Evolutionary conservation across 1,140 invertebrate species (phyloP), one percentile per base, ranked within the genome.

Genomic region (Lepidotrigona ventralis): DNA sequence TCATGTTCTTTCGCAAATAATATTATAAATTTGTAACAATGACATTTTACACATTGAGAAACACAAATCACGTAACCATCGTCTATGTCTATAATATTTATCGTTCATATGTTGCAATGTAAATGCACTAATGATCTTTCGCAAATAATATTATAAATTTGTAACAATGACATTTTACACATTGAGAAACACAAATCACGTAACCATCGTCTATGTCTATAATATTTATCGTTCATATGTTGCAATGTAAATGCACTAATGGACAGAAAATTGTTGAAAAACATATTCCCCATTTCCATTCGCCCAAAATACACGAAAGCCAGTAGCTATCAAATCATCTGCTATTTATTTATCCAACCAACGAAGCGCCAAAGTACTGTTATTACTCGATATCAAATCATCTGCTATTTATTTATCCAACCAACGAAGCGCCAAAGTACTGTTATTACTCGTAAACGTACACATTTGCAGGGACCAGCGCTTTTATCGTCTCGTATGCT

Each of bases 341-440:
- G 51, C 26, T 54, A 56, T 73, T 74, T 58, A 56, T 56, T 56
- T 74, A 74, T 33, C 19, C 53, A 17, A 6, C 14, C 53, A 56
- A 74, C 53, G 29, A n/a, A 56, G 71, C n/a, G 14, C 21, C 23
- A 0, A 70, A 15, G 29, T 6, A 70, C 68, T n/a, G 39, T 70
- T 70, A 70, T 70, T 46, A n/a, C 68, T 70, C 12, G 29, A n/a
- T 21, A 70, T 70, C 39, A n/a, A 70, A n/a, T 39, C 68, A 12
- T n/a, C 21, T 12, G 51, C 26, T 54, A 56, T 73, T 74, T 58
- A 56, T 56, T 56, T 74, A 74, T 33, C 19, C 53, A 17, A 6
- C 14, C 53, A 56, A 74, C 53, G 29, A n/a, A 56, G 71, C n/a
- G 14, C 21, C 23, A 0, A 70, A 15, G 29, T 6, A 70, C 68